Base-by-base conservation (phyloP, 2,797 vertebrate species). In the Brachyrhaphis roseni region DNA sequence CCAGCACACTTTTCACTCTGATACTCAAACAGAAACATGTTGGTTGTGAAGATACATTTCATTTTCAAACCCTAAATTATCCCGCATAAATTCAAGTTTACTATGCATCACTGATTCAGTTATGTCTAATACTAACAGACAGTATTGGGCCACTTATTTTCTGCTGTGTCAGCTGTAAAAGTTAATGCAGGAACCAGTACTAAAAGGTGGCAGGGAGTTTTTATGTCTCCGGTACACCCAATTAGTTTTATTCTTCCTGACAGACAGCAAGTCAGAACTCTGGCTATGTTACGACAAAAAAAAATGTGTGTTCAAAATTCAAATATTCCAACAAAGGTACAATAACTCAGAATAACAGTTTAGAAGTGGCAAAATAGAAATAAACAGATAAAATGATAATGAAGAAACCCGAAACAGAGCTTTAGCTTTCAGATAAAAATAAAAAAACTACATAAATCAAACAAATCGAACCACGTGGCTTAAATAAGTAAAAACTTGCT, bases 401-500 rank as follows among this genome's bases (percentile, higher is more conserved):
- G 16, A 51, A 18, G 8, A 57, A 55, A 71, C 34, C 51, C 59
- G 5, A 77, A 53, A 77, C 62, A 51, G 0, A 71, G 26, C 77
- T 41, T 75, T 59, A 83, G 71, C 82, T 75, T 86, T 83, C 23
- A 80, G 41, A 46, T 72, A 46, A 23, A 82, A 84, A 83, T 39
- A 1, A 81, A 11, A 78, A 36, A 64, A 81, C 74, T 62, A 78
- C 68, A 80, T 72, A 79, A 82, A 80, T 87, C 31, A 86, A 83
- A 34, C 46, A 74, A 80, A 76, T 72, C 72, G 74, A 85, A 80
- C 72, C 66, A 82, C 73, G 85, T 82, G 59, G 80, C 83, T 84
- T 78, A 89, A 83, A 72, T 83, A 73, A 57, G 72, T 34, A 59
- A 78, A 80, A 86, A 81, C 87, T 89, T 76, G 78, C 89, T 91